phyloP scores from a whole-genome alignment of 2,888 invertebrate species.

The Agrochola circellaris region DNA sequence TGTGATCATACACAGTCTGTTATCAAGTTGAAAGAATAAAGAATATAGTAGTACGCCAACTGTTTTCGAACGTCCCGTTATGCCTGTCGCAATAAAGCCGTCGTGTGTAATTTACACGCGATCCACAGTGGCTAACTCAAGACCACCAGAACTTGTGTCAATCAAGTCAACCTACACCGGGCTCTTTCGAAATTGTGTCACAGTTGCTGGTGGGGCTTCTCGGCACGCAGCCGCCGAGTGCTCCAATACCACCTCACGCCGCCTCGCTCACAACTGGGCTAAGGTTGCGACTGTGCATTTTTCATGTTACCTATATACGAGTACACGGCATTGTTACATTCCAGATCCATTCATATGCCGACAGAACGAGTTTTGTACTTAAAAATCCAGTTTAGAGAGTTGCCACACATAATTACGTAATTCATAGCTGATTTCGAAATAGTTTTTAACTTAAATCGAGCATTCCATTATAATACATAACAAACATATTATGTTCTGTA shows the following conservation, averaged over 20 bases:
- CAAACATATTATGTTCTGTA: constrained; percentile 14
- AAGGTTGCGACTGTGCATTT: constrained; percentile 86
- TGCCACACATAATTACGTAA: constrained; percentile 56
- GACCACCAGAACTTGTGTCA: constrained; percentile 59
- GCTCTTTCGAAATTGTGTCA: constrained; percentile 67
- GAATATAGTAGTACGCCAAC: constrained; percentile 1
- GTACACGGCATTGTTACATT: constrained; percentile 66
- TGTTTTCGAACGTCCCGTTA: constrained; percentile 18
- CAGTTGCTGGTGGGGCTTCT: constrained; percentile 62
- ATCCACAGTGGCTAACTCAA: constrained; percentile 41
- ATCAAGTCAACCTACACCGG: constrained; percentile 59
- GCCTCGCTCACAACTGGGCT: constrained; percentile 79
- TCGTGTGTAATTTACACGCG: constrained; percentile 40
- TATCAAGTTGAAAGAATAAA: constrained; percentile 4
- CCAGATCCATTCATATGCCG: constrained; percentile 65
- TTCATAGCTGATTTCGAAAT: constrained; percentile 44
- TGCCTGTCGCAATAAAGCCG: constrained; percentile 39
- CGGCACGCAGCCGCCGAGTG: constrained; percentile 61
- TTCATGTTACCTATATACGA: constrained; percentile 74
- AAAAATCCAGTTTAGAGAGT: constrained; percentile 66
- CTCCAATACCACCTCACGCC: constrained; percentile 51
- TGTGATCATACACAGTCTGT: constrained; percentile 4
- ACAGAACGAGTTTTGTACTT: constrained; percentile 65
- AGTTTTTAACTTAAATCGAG: constrained; percentile 29
- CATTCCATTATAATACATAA: constrained; percentile 23